Evolutionary conservation across 2,888 invertebrate genomes (phyloP), one percentile per base, ranked within the genome.

Genomic region (Chalcis sispes): DNA sequence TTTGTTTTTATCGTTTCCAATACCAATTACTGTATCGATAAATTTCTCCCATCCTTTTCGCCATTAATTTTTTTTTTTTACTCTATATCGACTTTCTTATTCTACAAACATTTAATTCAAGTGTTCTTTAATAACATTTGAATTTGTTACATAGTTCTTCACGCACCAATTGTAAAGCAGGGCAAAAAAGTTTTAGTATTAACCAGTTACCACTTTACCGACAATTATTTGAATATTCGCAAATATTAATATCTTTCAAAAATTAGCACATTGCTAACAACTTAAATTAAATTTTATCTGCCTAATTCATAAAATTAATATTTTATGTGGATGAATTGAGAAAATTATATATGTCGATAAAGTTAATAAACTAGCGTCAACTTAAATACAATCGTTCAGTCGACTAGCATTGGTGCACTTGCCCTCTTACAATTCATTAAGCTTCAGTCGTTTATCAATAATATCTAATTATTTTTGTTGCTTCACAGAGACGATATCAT

Each of bases 351-450:
- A 50, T 7, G 42, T 50, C 52, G 54, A 7, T 20, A 61, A 54
- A 67, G 7, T 20, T 23, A 32, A 15, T 46, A 72, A 23, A 61
- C 25, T 25, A 46, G 46, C 27, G 23, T 65, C 32, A 62, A 52
- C 52, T 72, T 59, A 75, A 76, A 61, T 73, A 78, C 27, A 58
- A 80, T 77, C 50, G 62, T 75, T 75, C 77, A 71, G 67, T 79
- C 80, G 81, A 81, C 80, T 80, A 81, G 80, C 80, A 79, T 80
- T 58, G 40, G 74, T 72, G 66, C 73, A 74, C 71, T 74, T 74
- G 74, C 74, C 70, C 70, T 65, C 59, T 59, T 70, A 59, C 73
- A 65, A 77, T 65, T 70, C 59, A 70, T 62, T 54, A 54, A 73
- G 73, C 69, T 64, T 77, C 72, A 77, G 69, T 73, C 73, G 48